These are phyloP conservation scores for Carassius auratus DNA, from an alignment of 2,113 vertebrate species.

Conservation along the genomic window DNA sequence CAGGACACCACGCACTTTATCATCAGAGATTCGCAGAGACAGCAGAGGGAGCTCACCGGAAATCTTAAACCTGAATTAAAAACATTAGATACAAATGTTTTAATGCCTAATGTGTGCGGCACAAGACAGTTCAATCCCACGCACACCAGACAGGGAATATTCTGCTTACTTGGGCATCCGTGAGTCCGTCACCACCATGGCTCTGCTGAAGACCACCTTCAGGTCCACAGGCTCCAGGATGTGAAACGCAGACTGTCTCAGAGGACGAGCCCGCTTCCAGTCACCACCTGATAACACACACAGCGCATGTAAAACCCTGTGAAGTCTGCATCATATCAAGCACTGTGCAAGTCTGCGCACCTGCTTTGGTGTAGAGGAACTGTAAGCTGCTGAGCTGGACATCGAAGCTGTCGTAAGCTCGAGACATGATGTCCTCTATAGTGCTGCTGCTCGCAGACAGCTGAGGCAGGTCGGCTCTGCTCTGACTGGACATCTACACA, in stretches of 20 bases:
- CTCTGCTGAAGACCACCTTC: slow-evolving; percentile 87
- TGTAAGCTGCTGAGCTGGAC: slow-evolving; percentile 92
- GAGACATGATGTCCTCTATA: slow-evolving; percentile 93
- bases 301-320: neutral
- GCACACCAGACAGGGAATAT: neutral
- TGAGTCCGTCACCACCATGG: slow-evolving; percentile 92
- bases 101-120: neutral
- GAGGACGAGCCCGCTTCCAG: slow-evolving; percentile 89
- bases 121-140: neutral
- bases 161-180: slow-evolving; percentile 90
- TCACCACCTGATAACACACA: slow-evolving; percentile 78
- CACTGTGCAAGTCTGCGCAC: slow-evolving; percentile 64
- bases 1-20: slow-evolving; percentile 86
- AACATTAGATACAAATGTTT: neutral
- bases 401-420: slow-evolving; percentile 95
- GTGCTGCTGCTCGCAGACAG: slow-evolving; percentile 78
- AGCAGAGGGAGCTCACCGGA: slow-evolving; percentile 88
- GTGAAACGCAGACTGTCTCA: slow-evolving; percentile 84
- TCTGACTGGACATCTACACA: slow-evolving; percentile 83
- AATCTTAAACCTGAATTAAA: slow-evolving; percentile 85
- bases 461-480: slow-evolving; percentile 80
- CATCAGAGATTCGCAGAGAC: slow-evolving; percentile 89
- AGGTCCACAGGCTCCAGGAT: slow-evolving; percentile 93
- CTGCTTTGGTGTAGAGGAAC: slow-evolving; percentile 87
- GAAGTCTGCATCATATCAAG: neutral